Evolutionary conservation across 2,797 vertebrate species (phyloP), one percentile per base, ranked within the genome.

Genomic region (Agapornis canus): DNA sequence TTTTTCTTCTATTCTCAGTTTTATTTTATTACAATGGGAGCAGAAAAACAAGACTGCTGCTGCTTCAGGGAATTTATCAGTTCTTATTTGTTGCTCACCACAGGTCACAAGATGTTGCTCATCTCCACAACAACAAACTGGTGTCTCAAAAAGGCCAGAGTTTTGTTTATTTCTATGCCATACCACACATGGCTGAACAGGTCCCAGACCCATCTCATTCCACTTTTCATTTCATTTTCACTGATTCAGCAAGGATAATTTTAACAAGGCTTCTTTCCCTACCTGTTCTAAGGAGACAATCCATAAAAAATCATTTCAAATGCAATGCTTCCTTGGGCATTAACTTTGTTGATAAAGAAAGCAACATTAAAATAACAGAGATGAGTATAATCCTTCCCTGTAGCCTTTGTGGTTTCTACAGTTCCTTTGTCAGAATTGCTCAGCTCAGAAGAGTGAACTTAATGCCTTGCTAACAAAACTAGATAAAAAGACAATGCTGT

Each of bases 71-170:
- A 91, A 95, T 79, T 92, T 49, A 92, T 71, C 72, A 84, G 48
- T 27, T 93, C 59, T 85, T 73, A 80, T 71, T 86, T 86, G 49
- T 54, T 90, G 72, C 70, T 81, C 80, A 91, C 70, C 65, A 94
- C 89, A 95, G 73, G 79, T 95, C 86, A 92, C 64, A 91, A 80
- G 31, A 56, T 14, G 31, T 14, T 56, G 31, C 31, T 75, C 68
- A 93, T 96, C 96, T 95, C 91, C 82, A 89, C 95, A 96, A 92
- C 85, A 96, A 95, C 90, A 89, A 94, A 91, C 12, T 45, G 59
- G 93, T 94, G 82, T 79, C 93, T 95, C 92, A 93, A 94, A 89
- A 48, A 85, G 45, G 82, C 93, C 9, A 94, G 82, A 89, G 80
- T 96, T 91, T 91, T 91, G 81, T 94, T 95, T 93, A 68, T 84